Evolutionary conservation across 2,113 vertebrate genomes (phyloP), one percentile per base, ranked within the genome.

Genomic region (Microcebus griseorufus): DNA sequence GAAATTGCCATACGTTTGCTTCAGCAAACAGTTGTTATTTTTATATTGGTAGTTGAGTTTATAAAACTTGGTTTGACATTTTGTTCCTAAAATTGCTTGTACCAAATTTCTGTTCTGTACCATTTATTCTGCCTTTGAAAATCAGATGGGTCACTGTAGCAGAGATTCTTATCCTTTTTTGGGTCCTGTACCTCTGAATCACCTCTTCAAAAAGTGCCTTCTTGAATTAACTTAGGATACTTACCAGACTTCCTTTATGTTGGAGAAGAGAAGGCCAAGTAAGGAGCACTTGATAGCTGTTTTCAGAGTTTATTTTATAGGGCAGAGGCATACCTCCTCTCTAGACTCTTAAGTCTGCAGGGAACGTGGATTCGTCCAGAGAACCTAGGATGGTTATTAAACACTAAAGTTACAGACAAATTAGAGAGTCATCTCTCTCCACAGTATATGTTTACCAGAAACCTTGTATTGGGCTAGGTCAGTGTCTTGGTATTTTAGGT

Each of bases 21-120:
- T 90, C 4, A 55, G 67, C 37, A 87, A n/a, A 62, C 73, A 94
- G 72, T 92, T 96, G 85, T 85, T 93, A 83, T 93, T 97, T 96
- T 96, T 96, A 23, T 83, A 2, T 90, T 70, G 86, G 75, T 85
- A 48, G 37, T 55, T 88, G 89, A 92, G 11, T 92, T 97, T 96
- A 85, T 95, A 93, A 37, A 83, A 62, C n/a, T 62, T 11, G 1
- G 5, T 34, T 42, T 96, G 90, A 84, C 53, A 67, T 92, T 95
- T 92, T 89, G 64, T 97, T 90, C 75, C 70, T 95, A 32, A 97
- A 94, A 80, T 88, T 86, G 70, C 48, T 87, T 85, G 23, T 67
- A 22, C 32, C 39, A 75, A 92, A 62, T 92, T 93, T 97, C 92
- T 96, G 22, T 93, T n/a, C 92, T 95, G 1, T 81, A 78, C 39